A percentile compares a stretch with the other conserved stretches of the same genome.
Conservation (phyloP, 1,140 invertebrate species). For the Planococcus citri region DNA sequence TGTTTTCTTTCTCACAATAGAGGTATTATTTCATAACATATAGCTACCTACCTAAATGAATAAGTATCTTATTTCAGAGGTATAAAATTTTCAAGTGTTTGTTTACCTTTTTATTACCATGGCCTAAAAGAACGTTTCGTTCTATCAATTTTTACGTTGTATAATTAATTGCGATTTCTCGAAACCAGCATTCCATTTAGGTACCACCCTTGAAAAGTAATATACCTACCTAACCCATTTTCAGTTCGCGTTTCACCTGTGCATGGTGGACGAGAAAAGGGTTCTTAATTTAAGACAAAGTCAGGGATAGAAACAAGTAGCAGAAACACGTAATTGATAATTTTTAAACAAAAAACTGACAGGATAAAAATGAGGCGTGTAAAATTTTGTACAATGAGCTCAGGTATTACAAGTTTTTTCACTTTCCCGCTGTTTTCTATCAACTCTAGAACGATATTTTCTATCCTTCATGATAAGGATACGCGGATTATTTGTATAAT, state of each 20-base stretch:
- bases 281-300: background rate
- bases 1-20: background rate
- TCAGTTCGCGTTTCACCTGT: background rate
- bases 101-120: background rate
- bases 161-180: background rate
- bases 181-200: background rate
- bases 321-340: background rate
- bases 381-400: conserved; percentile 5
- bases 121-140: background rate
- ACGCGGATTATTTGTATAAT: conserved; percentile 11
- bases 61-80: no score
- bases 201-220: no score
- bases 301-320: conserved; percentile 8
- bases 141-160: background rate
- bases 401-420: background rate
- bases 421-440: background rate
- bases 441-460: background rate
- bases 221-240: background rate
- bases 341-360: conserved; percentile 15
- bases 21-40: background rate
- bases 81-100: background rate
- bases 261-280: background rate
- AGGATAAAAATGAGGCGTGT: conserved; percentile 15
- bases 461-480: background rate
- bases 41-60: no score